phyloP scores from a whole-genome alignment of 2,113 vertebrate species.

The Zootoca vivipara region DNA sequence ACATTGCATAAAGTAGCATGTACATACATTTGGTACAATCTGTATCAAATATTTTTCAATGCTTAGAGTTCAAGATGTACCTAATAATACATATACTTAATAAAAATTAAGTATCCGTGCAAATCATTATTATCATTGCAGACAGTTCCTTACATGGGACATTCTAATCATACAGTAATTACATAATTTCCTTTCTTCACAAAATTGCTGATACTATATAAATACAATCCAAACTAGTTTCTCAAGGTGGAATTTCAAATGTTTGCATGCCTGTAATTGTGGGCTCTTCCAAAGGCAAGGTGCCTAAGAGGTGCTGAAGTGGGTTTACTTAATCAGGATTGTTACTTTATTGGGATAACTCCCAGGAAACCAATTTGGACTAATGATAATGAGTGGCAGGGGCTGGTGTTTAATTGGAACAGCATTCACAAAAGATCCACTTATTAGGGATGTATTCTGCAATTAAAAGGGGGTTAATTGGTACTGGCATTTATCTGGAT shows the following conservation, averaged over 20 bases:
- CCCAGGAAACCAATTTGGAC: slow-evolving; percentile 18
- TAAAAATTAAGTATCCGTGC: background rate
- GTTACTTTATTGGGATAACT: slow-evolving; percentile 2
- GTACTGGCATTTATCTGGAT: background rate
- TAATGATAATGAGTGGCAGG: slow-evolving; percentile 20
- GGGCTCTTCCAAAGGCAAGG: background rate
- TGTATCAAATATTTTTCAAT: background rate
- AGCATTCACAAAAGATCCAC: slow-evolving; percentile 11
- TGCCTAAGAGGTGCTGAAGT: background rate
- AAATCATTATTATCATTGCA: background rate
- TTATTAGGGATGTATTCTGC: background rate
- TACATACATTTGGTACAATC: background rate
- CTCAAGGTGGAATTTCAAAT: background rate
- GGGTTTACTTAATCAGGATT: slow-evolving; percentile 1
- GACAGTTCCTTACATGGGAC: background rate
- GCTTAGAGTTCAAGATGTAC: background rate
- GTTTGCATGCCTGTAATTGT: background rate
- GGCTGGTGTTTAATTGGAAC: slow-evolving; percentile 13
- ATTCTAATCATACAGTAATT: background rate
- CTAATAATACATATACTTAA: slow-evolving; percentile 4
- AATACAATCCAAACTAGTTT: background rate
- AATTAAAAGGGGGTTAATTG: slow-evolving; percentile 3
- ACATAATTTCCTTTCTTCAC: background rate
- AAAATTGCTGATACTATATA: background rate
- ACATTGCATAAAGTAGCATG: background rate